phyloP scores from a whole-genome alignment of 2,113 vertebrate genomes.

The Rhineura floridana region DNA sequence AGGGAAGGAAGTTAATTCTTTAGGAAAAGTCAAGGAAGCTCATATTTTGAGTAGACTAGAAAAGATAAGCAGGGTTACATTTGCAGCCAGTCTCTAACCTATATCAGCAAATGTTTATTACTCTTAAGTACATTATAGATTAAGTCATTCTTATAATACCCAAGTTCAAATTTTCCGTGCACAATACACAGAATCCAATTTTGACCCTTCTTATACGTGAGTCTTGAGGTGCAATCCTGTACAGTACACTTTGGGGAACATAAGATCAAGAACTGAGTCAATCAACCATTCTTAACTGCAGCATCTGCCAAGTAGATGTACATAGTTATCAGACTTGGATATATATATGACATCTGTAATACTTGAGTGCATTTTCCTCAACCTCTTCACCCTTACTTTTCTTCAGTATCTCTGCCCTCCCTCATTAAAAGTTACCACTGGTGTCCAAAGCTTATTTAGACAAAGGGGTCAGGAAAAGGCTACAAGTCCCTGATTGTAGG shows the following conservation, averaged over 20 bases:
- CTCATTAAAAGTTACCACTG: background rate
- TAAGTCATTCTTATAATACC: background rate
- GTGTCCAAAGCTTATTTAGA: constrained; percentile 24
- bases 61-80: background rate
- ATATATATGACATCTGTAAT: too few species aligned
- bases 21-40: background rate
- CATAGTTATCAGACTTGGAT: background rate
- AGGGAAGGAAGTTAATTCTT: background rate
- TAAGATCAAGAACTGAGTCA: background rate
- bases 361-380: too few species aligned
- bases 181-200: background rate
- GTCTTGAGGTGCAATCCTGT: constrained; percentile 1
- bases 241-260: background rate
- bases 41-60: background rate
- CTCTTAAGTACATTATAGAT: background rate
- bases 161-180: background rate
- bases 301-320: constrained; percentile 19
- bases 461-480: constrained; percentile 1
- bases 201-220: background rate
- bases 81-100: background rate
- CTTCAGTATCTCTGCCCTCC: background rate
- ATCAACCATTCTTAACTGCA: constrained; percentile 3
- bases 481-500: background rate
- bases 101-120: background rate
- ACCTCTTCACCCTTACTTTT: background rate